Percentiles rank a stretch among this genome's conserved stretches.
phyloP scores from a whole-genome alignment of 1,140 invertebrate species.

The Diuraphis noxia region DNA sequence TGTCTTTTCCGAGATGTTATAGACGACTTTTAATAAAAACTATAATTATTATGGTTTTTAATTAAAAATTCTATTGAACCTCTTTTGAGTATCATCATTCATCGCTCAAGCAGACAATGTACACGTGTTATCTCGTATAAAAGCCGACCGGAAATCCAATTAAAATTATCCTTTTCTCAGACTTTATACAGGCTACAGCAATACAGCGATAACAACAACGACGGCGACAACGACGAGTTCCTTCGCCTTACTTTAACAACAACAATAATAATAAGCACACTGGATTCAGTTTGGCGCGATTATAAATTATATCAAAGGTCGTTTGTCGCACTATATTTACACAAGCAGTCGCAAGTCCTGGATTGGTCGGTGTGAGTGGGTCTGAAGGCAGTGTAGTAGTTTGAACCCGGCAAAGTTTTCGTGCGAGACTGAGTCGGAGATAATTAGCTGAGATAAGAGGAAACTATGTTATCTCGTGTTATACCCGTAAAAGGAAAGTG shows the following conservation, averaged over 20 bases:
- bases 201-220: constrained; percentile 22
- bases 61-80: background rate
- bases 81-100: background rate
- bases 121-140: constrained; percentile 43
- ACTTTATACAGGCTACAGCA: background rate
- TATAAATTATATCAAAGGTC: constrained; percentile 48
- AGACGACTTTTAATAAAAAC: too few relatives aligned
- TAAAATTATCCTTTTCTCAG: constrained; percentile 51
- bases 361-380: background rate
- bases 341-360: background rate
- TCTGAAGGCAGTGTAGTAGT: background rate
- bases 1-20: background rate
- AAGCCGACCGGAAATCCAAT: constrained; percentile 47
- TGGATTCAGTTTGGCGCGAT: constrained; percentile 41
- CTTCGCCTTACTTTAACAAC: constrained; percentile 28
- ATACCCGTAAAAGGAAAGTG: constrained; percentile 2
- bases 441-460: constrained; percentile 43
- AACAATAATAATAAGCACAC: constrained; percentile 1
- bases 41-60: constrained; percentile 21
- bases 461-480: constrained; percentile 37
- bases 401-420: constrained; percentile 41
- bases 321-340: constrained; percentile 49
- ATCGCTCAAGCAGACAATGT: background rate
- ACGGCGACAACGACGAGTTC: background rate
- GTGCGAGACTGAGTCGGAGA: constrained; percentile 1